Base-by-base conservation (phyloP, 1,140 invertebrate species). In the Nasonia giraulti region DNA sequence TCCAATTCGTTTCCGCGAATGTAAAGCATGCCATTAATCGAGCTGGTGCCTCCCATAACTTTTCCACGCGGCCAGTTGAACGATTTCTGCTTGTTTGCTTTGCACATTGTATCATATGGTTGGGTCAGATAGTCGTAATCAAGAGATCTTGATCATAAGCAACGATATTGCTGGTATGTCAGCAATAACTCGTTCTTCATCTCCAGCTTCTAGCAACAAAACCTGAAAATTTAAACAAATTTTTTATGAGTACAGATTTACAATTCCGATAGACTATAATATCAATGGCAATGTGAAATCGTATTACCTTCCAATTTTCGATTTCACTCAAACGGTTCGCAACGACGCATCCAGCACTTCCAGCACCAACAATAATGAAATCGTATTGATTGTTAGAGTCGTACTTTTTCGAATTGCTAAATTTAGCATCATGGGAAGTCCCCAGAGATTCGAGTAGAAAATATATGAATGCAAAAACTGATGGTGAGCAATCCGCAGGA, bases 271-370 rank as follows among this genome's bases (percentile, higher is more conserved):
- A 37, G 5, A 37, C 33, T 37, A 27, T 27, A 5, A 37, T 37
- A 37, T 37, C 6, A 4, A 37, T 37, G 5, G 0, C 2, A 50
- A 50, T 12, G 47, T 0, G 14, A 50, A 50, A 50, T 50, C 47
- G 93, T 74, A 98, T 90, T 1, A 98, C 96, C 1, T 95, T 96
- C 96, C 96, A 97, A 89, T 97, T 96, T 79, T 94, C 90, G n/a
- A 96, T 92, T 90, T 97, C 97, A 0, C 97, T 97, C 73, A 99
- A 93, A 73, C 98, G 94, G 82, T 96, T 98, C 8, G 98, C 98
- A 55, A 99, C 93, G 27, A 99, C 98, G 7, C 97, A 97, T n/a
- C 98, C 98, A 0, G 98, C 97, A 2, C 97, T 97, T 4, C 97
- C 97, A 8, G 96, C 97, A 23, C 98, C 98, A 55, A 99, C 95